Base-by-base conservation (phyloP, 2,113 vertebrate genomes). In the Gobiocypris rarus region DNA sequence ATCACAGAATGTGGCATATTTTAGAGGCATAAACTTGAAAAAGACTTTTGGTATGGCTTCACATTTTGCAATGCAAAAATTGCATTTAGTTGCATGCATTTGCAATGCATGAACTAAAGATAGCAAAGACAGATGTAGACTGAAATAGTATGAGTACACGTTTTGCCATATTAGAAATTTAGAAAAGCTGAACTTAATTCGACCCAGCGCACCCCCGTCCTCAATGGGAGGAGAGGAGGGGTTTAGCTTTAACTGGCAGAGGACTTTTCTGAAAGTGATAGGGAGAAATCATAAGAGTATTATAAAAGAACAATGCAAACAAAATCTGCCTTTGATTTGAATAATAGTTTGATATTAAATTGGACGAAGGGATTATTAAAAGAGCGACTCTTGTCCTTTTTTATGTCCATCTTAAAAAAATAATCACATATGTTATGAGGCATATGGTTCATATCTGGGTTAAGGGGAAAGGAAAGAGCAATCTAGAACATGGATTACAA, bases 291-390 rank as follows among this genome's bases (percentile, higher is more conserved):
- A 17, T 87, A 89, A 88, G 86, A 84, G 85, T 85, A 85, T 88
- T 87, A 88, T 45, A 86, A 73, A 75, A 70, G 75, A 61, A 86
- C 86, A 86, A 87, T 82, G 73, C 85, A 88, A 86, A 87, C 52
- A 59, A 87, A 87, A 88, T 88, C 85, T 86, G 81, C 71, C 50
- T 82, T 86, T 84, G 70, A 89, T 90, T 88, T 85, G 75, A 86
- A 81, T 63, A 88, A 88, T 86, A 89, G 79, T 88, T 73, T 15
- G 13, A 87, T 88, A 87, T 86, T 89, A 84, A 90, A 86, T 54
- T 77, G 15, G 59, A 31, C 58, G 5, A 41, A 63, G 50, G 83
- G 88, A 89, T 90, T 88, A 89, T 81, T 85, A 67, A 70, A 34
- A 41, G 54, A 74, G 76, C 19, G 38, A 75, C n/a, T 43, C 26